Percentiles rank a stretch among this genome's conserved stretches.
These are phyloP conservation scores for Cepaea hortensis DNA, from an alignment of 2,888 invertebrate species.

Conservation along the genomic window DNA sequence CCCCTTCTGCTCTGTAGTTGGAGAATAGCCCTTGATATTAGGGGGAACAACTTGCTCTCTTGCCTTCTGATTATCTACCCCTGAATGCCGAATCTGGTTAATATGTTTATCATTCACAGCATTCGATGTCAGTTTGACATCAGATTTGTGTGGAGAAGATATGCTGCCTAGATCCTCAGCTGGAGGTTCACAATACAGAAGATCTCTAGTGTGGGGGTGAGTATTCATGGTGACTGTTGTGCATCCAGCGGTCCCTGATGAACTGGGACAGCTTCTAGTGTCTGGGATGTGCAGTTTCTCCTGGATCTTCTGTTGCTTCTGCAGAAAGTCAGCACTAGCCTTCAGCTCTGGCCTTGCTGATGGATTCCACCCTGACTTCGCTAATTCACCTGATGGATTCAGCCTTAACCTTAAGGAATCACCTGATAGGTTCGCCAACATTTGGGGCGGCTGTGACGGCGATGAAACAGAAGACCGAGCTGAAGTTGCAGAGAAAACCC, in stretches of 20 bases:
- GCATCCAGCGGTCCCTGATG: too few relatives aligned
- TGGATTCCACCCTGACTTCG: too few relatives aligned
- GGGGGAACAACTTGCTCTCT: background rate
- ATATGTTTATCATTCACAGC: background rate
- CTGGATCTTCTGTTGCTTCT: background rate
- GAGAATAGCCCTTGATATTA: background rate
- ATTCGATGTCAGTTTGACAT: background rate
- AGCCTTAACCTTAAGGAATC: background rate
- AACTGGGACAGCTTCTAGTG: background rate
- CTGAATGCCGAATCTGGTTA: too few relatives aligned
- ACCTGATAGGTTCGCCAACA: background rate
- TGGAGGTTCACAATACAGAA: conserved; percentile 64
- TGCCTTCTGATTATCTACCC: too few relatives aligned
- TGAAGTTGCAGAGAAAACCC: background rate
- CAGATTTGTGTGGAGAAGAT: background rate
- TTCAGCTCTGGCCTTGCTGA: background rate
- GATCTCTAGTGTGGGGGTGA: conserved; percentile 57
- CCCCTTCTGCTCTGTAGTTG: background rate
- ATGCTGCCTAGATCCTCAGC: conserved; percentile 41
- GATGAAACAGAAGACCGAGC: background rate
- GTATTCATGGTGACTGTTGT: background rate
- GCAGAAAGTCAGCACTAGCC: background rate
- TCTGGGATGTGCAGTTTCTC: background rate
- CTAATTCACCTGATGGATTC: background rate
- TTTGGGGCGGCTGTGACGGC: background rate